Percentiles rank a stretch among this genome's conserved stretches.
phyloP scores from a whole-genome alignment of 2,113 vertebrate species.

The Macrotis lagotis region DNA sequence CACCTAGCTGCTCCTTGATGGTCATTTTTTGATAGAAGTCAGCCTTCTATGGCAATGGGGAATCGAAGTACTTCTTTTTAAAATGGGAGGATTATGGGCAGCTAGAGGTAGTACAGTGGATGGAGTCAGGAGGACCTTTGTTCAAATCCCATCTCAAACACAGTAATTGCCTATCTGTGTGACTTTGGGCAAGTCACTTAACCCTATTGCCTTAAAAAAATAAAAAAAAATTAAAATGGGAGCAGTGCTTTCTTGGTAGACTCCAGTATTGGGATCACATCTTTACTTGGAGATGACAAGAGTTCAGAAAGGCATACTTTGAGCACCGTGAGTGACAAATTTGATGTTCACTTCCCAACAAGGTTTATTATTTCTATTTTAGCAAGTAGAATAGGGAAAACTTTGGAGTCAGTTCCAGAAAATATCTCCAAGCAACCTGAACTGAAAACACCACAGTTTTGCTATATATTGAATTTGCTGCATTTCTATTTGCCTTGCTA shows the following conservation, averaged over 20 bases:
- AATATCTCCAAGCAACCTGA: slow-evolving; percentile 45
- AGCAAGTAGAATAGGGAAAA: background rate
- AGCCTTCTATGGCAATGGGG: background rate
- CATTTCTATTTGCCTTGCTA: slow-evolving; percentile 53
- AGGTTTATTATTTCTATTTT: slow-evolving; percentile 3
- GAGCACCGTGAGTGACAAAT: background rate
- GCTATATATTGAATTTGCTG: slow-evolving; percentile 38
- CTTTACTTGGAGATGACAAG: slow-evolving; percentile 15
- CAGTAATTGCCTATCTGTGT: too few species aligned
- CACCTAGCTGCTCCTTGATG: too few species aligned
- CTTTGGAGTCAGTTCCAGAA: slow-evolving; percentile 29
- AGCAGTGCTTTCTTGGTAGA: background rate
- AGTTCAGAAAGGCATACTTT: slow-evolving; percentile 25
- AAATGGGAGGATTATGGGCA: too few species aligned
- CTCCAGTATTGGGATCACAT: slow-evolving; percentile 26
- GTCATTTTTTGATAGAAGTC: background rate
- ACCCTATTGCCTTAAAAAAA: too few species aligned
- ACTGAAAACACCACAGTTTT: slow-evolving; percentile 26
- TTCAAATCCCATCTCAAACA: too few species aligned
- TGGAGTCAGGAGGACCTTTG: too few species aligned
- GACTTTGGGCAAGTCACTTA: too few species aligned
- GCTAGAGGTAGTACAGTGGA: too few species aligned
- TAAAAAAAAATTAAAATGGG: too few species aligned
- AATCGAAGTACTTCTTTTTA: too few species aligned
- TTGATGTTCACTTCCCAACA: background rate